phyloP scores from a whole-genome alignment of 2,113 vertebrate genomes.

The Chiloscyllium plagiosum region DNA sequence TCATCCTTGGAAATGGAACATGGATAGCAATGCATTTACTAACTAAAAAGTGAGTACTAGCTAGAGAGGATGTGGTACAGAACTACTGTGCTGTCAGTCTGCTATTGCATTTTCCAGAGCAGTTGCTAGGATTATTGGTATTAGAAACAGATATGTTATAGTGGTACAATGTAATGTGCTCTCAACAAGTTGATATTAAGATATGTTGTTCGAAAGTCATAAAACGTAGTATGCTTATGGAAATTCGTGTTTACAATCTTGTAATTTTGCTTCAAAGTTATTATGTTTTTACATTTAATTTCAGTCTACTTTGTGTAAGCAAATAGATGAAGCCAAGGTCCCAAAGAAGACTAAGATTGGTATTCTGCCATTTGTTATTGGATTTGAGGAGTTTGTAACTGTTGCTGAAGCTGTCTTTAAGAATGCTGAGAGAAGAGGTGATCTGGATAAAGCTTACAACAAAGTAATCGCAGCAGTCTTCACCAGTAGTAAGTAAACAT shows the following conservation, averaged over 20 bases:
- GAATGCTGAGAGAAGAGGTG: conserved; percentile 36
- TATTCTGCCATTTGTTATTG: conserved; percentile 45
- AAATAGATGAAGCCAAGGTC: conserved; percentile 44
- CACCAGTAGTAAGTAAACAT: conserved; percentile 48
- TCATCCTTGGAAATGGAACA: too few relatives aligned
- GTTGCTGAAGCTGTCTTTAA: conserved; percentile 41
- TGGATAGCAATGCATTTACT: too few relatives aligned
- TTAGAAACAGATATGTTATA: background rate
- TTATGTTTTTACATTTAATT: background rate
- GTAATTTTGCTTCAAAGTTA: background rate
- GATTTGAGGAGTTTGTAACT: conserved; percentile 45
- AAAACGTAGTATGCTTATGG: background rate
- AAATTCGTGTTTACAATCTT: background rate
- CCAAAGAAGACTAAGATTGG: conserved; percentile 42
- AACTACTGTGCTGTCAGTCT: too few relatives aligned
- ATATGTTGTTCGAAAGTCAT: background rate
- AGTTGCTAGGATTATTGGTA: too few relatives aligned
- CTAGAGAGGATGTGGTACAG: too few relatives aligned
- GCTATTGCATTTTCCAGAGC: background rate
- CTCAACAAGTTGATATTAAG: background rate
- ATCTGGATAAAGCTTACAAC: conserved; percentile 46
- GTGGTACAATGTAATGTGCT: background rate
- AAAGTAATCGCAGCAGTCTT: conserved; percentile 43
- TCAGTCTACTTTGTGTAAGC: conserved; percentile 46
- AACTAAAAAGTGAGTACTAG: too few relatives aligned